These are phyloP conservation scores for Apteryx mantelli DNA, from an alignment of 2,113 vertebrate genomes.

Conservation along the genomic window DNA sequence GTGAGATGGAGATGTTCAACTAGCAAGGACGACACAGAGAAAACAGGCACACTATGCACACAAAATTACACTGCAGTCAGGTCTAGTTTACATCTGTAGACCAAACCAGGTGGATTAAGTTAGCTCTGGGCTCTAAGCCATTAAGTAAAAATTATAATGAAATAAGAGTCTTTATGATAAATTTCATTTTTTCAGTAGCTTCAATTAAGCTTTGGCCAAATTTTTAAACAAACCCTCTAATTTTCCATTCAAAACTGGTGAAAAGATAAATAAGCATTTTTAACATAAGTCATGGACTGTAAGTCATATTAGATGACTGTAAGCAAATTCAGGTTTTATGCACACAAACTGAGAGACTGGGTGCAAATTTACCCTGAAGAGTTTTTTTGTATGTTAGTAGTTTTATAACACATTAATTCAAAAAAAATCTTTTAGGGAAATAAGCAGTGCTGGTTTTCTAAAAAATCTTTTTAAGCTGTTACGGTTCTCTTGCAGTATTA, in stretches of 20 bases:
- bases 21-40: background rate
- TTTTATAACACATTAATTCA: background rate
- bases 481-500: background rate
- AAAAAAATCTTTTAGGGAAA: background rate
- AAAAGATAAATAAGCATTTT: background rate
- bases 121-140: background rate
- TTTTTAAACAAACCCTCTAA: background rate
- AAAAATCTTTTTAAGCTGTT: background rate
- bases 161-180: background rate
- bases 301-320: background rate
- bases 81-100: accelerated
- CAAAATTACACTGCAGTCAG: background rate
- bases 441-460: background rate
- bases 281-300: background rate
- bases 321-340: background rate
- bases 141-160: background rate
- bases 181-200: background rate
- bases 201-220: background rate
- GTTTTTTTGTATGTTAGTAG: background rate
- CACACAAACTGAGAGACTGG: background rate
- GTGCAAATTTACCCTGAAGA: background rate
- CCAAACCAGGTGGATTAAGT: background rate
- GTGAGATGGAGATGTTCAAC: background rate
- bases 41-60: background rate
- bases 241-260: background rate